Evolutionary conservation across 2,888 invertebrate species (phyloP).

Genomic region (Ornithoptera priamus): DNA sequence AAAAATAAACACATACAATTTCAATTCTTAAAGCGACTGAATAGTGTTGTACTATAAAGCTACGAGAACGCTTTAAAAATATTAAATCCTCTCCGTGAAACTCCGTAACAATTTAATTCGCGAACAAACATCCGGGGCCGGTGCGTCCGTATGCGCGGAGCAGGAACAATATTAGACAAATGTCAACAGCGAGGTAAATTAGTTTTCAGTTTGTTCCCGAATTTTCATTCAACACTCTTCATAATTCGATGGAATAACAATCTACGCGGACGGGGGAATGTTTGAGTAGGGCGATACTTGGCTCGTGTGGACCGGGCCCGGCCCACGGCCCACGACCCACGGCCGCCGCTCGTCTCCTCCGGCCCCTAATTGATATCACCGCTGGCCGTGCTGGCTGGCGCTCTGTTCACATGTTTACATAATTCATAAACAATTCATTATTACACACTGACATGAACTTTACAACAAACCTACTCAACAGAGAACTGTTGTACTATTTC

Average conservation of each 20-base stretch:
- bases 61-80: constrained; percentile 11
- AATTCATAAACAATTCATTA: too few relatives aligned
- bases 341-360: too few relatives aligned
- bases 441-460: too few relatives aligned
- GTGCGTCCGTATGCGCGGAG: constrained; percentile 17
- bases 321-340: too few relatives aligned
- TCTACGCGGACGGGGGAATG: constrained; percentile 45
- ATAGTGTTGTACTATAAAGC: too few relatives aligned
- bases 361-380: too few relatives aligned
- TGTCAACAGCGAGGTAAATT: constrained; percentile 36
- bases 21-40: too few relatives aligned
- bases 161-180: constrained; percentile 28
- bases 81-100: constrained; percentile 14
- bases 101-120: constrained; percentile 21
- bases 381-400: too few relatives aligned
- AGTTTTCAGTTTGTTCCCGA: constrained; percentile 39
- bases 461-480: too few relatives aligned
- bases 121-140: constrained; percentile 17
- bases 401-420: too few relatives aligned
- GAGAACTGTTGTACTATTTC: too few relatives aligned
- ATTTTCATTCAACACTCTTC: constrained; percentile 43
- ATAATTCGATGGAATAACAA: constrained; percentile 50
- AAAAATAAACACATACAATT: too few relatives aligned
- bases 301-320: constrained; percentile 30
- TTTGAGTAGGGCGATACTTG: constrained; percentile 47